These are phyloP conservation scores for Sitophilus oryzae DNA, from an alignment of 1,140 invertebrate species.

Conservation along the genomic window DNA sequence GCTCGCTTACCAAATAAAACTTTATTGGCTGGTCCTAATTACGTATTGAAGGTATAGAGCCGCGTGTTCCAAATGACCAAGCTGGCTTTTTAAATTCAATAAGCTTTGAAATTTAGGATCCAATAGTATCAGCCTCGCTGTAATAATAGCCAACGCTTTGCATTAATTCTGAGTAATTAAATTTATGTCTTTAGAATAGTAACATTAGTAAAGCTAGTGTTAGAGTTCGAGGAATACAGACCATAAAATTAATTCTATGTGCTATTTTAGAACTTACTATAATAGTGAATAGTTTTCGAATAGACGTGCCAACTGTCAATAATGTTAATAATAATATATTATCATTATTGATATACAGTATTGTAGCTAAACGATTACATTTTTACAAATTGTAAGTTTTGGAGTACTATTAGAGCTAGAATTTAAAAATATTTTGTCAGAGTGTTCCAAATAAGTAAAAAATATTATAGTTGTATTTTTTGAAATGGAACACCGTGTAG, in stretches of 20 bases:
- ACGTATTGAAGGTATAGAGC: not conserved
- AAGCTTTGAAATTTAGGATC: not conserved
- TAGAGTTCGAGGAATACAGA: not conserved
- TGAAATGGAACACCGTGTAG: no score
- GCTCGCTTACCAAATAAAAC: not conserved
- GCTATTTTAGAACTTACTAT: no score
- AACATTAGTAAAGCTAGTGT: not conserved
- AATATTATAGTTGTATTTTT: no score
- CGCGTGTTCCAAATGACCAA: not conserved
- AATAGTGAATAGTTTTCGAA: no score
- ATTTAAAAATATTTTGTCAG: no score
- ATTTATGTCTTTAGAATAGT: not conserved
- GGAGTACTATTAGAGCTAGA: no score
- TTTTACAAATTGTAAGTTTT: no score
- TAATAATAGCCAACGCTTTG: not conserved
- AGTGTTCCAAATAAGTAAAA: no score
- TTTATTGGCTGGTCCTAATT: not conserved
- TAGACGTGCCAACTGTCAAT: no score
- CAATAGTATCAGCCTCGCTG: not conserved
- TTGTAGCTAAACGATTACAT: no score
- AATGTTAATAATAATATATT: no score
- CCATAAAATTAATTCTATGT: not conserved
- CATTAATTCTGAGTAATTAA: not conserved
- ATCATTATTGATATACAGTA: no score
- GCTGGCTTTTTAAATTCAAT: not conserved